Evolutionary conservation across 2,888 invertebrate species (phyloP).

Genomic region (Eugnorisma glareosa): DNA sequence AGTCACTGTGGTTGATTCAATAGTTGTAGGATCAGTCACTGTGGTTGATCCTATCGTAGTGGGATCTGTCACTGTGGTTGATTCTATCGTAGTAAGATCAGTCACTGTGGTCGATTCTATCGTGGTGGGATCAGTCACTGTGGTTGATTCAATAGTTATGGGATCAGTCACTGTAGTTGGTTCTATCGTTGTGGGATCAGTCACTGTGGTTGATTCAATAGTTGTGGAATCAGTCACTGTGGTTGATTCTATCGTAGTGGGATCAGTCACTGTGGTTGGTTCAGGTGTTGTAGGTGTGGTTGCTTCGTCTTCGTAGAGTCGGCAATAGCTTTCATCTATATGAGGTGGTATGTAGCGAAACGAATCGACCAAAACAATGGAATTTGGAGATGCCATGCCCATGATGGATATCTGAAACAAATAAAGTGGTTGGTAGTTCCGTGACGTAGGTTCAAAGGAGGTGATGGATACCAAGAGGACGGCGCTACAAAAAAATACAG

Average conservation of each 20-base stretch:
- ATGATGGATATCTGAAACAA: conserved; percentile 7
- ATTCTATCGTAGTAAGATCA: neutral
- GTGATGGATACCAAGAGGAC: neutral
- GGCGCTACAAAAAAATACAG: neutral
- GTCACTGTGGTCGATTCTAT: neutral
- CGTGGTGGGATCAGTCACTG: neutral
- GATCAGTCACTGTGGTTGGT: neutral
- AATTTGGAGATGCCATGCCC: neutral
- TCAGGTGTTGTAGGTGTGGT: neutral
- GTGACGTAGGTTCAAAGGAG: neutral
- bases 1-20: too few species aligned
- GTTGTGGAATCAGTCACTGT: neutral
- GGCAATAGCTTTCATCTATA: neutral
- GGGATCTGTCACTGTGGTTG: neutral
- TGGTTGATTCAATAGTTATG: neutral
- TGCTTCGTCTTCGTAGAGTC: neutral
- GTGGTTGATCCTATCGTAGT: neutral
- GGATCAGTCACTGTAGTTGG: neutral
- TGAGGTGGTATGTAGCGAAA: neutral
- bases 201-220: neutral
- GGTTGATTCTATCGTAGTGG: neutral
- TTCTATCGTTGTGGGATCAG: neutral
- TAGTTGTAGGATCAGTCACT: too few species aligned
- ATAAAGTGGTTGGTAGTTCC: neutral
- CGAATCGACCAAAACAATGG: neutral